These are phyloP conservation scores for Rhabdophis nuchalis DNA, from an alignment of 2,797 vertebrate genomes.

Conservation along the genomic window DNA sequence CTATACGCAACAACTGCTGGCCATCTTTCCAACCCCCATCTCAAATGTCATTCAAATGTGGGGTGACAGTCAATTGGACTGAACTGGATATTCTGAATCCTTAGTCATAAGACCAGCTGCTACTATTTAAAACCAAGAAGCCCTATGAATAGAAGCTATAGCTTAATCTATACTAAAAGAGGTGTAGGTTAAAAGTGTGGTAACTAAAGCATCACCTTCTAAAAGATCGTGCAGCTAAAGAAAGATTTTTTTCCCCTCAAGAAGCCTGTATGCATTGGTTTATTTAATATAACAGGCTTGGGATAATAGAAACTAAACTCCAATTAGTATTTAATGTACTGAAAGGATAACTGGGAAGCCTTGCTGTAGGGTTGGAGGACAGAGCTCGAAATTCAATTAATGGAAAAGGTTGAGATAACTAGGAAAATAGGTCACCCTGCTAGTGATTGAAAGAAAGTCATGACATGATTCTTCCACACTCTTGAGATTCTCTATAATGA, in stretches of 20 bases:
- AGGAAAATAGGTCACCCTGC: slow-evolving; percentile 10
- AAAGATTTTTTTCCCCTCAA: not conserved
- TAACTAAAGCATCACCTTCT: not conserved
- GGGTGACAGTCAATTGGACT: not conserved
- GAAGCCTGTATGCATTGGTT: not conserved
- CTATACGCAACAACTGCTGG: not conserved
- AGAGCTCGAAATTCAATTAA: slow-evolving; percentile 7
- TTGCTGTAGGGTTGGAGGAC: not conserved
- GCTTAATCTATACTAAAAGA: not conserved
- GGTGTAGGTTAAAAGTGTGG: not conserved
- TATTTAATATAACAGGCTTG: not conserved
- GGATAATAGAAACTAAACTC: not conserved
- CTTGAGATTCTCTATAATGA: not conserved
- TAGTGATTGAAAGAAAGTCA: not conserved
- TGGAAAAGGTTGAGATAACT: not conserved
- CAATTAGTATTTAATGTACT: not conserved
- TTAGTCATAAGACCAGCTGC: not conserved
- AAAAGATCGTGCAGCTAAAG: not conserved
- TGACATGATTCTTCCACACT: not conserved
- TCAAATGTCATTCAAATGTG: not conserved
- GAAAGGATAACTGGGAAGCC: not conserved
- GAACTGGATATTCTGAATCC: not conserved
- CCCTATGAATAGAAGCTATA: slow-evolving; percentile 19
- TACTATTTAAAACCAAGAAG: not conserved
- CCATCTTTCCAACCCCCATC: not conserved